Percentiles rank a stretch among this genome's conserved stretches.
These are phyloP conservation scores for Drosophila lacicola DNA, from an alignment of 2,888 invertebrate genomes.

Conservation along the genomic window DNA sequence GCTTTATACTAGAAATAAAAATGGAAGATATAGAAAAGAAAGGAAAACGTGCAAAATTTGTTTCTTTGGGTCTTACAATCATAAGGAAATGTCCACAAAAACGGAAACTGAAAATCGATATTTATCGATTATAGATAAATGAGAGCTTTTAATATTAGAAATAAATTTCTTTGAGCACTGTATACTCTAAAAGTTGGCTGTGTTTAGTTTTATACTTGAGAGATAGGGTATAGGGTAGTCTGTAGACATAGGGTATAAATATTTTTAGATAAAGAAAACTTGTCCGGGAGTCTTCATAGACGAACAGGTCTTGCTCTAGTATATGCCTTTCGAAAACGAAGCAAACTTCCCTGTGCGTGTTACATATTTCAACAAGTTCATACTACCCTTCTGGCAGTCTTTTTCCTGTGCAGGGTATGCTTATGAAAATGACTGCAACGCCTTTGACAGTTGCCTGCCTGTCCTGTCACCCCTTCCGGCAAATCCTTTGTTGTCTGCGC, in stretches of 20 bases:
- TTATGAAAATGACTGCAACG: slow-evolving; percentile 69
- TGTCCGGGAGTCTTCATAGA: too few relatives aligned
- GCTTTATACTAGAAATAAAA: too few relatives aligned
- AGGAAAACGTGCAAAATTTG: too few relatives aligned
- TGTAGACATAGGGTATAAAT: too few relatives aligned
- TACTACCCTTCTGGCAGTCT: background rate
- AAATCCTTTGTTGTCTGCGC: slow-evolving; percentile 76
- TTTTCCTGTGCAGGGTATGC: background rate
- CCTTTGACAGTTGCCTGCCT: slow-evolving; percentile 56
- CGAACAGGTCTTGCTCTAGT: too few relatives aligned
- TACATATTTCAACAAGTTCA: background rate
- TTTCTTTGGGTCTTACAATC: background rate
- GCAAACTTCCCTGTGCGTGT: too few relatives aligned
- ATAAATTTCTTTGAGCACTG: background rate
- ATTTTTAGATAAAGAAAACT: too few relatives aligned
- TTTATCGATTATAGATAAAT: background rate
- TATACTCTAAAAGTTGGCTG: too few relatives aligned
- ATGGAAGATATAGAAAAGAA: too few relatives aligned
- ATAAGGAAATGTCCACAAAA: background rate
- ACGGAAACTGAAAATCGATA: background rate
- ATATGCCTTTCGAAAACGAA: too few relatives aligned
- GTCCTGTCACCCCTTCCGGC: slow-evolving; percentile 3
- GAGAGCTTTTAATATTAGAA: background rate
- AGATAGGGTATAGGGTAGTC: too few relatives aligned
- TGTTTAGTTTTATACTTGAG: too few relatives aligned